A percentile compares a stretch with the other conserved stretches of the same genome.
Conservation (phyloP, 2,797 vertebrate genomes). For the Syngnathus acus region DNA sequence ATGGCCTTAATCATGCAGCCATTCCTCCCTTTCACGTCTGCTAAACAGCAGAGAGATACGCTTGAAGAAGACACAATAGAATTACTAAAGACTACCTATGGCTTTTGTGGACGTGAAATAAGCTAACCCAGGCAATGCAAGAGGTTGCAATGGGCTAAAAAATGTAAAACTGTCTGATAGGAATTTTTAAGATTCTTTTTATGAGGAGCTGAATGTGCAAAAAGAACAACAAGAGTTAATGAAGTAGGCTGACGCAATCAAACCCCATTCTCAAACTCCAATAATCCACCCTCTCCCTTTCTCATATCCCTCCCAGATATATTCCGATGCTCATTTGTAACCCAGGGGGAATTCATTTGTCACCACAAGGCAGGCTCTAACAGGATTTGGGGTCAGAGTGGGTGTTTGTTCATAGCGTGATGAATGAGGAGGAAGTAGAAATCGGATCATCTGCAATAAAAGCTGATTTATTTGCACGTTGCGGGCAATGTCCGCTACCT, state of each 20-base stretch:
- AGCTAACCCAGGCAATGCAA: not conserved
- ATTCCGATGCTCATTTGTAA: slow-evolving; percentile 16
- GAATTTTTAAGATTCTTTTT: too few relatives aligned
- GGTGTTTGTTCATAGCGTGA: slow-evolving; percentile 47
- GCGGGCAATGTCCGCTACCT: slow-evolving; percentile 1
- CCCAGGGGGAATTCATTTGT: slow-evolving; percentile 30
- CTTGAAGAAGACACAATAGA: not conserved
- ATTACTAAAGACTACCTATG: not conserved
- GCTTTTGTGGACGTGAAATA: not conserved
- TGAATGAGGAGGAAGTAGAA: slow-evolving; percentile 43
- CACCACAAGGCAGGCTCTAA: slow-evolving; percentile 39
- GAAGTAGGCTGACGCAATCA: slow-evolving; percentile 44
- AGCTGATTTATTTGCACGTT: slow-evolving; percentile 40
- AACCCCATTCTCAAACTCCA: slow-evolving; percentile 42
- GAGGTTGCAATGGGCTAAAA: too few relatives aligned
- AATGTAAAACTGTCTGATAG: not conserved
- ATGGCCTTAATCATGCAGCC: not conserved
- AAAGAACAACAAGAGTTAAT: slow-evolving; percentile 32
- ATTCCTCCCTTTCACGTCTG: not conserved
- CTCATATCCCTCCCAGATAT: slow-evolving; percentile 14
- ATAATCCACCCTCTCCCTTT: slow-evolving; percentile 25
- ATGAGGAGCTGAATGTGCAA: not conserved
- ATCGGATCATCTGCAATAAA: slow-evolving; percentile 59
- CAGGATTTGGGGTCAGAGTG: slow-evolving; percentile 52
- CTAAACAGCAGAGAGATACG: not conserved